These are phyloP conservation scores for Euproctis similis DNA, from an alignment of 2,888 invertebrate species.

Conservation along the genomic window DNA sequence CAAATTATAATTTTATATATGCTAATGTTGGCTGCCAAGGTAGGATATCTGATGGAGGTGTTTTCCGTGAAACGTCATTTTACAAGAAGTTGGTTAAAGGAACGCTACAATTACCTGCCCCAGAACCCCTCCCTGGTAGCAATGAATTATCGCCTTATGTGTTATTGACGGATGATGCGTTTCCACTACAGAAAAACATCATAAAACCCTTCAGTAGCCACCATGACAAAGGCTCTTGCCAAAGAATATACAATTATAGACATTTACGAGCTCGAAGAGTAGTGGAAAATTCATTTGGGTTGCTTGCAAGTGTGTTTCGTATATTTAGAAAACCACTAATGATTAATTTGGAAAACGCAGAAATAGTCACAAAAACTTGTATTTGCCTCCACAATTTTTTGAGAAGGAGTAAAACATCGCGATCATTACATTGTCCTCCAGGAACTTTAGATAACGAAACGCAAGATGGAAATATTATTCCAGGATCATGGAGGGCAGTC, in stretches of 20 bases:
- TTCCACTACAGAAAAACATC: constrained; percentile 4
- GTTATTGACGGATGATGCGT: constrained; percentile 13
- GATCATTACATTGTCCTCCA: no score
- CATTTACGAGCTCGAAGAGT: neutral
- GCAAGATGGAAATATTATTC: no score
- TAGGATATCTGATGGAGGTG: neutral
- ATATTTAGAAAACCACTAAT: no score
- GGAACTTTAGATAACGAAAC: no score
- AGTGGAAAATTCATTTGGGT: neutral
- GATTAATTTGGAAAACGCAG: no score
- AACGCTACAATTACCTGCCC: neutral
- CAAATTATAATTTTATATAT: no score
- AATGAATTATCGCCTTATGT: constrained; percentile 6
- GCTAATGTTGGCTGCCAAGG: constrained; percentile 6
- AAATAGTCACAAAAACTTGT: no score
- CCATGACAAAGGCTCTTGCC: neutral
- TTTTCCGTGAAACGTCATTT: neutral
- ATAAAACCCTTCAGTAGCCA: constrained; percentile 9
- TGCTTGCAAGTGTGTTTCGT: no score
- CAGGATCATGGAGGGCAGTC: no score
- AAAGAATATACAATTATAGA: neutral
- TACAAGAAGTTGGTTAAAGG: neutral
- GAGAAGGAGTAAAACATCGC: no score
- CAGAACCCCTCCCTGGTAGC: neutral
- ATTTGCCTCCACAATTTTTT: no score